Evolutionary conservation across 2,113 vertebrate species (phyloP), one percentile per base, ranked within the genome.

Genomic region (Sander vitreus): DNA sequence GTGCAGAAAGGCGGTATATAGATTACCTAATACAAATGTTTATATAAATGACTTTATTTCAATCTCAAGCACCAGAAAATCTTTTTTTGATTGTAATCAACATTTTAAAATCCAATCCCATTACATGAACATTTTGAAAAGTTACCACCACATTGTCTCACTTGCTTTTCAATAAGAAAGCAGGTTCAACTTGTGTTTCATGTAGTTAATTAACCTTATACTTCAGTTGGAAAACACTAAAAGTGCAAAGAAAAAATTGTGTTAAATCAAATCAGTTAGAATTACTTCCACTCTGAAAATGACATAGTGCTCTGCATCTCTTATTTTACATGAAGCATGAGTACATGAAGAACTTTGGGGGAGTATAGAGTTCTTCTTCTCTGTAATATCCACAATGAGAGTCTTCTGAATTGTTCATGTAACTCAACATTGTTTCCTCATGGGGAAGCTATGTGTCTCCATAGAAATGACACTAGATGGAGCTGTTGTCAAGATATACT

Each of bases 401-500:
- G 10, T 9, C 25, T 50, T 18, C 7, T 39, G 12, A 1, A 27
- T 25, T 39, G 4, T n/a, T 3, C 14, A 14, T 55, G 12, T 23
- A 18, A 27, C 5, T 59, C 7, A 66, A 5, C 3, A 43, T 3
- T 21, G 5, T 39, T 23, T 7, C 18, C 7, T 48, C 0, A 5
- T 14, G 7, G 4, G 21, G 21, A n/a, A 64, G 27, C 12, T 62
- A 43, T 85, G 89, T 82, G 60, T 62, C 27, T 73, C 58, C 7
- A 30, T 13, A 39, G 25, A 36, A 51, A 0, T 4, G 0, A 62
- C 88, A 82, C 65, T 83, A 91, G 91, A 88, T 85, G 88, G 81
- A 8, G 87, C 43, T 84, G 69, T 73, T 84, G 74, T 65, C 62
- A 69, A 71, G 73, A 8, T 54, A 1, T 66, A 53, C 9, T 19